These are phyloP conservation scores for Zaprionus gabonicus DNA, from an alignment of 1,140 invertebrate genomes.

Conservation along the genomic window DNA sequence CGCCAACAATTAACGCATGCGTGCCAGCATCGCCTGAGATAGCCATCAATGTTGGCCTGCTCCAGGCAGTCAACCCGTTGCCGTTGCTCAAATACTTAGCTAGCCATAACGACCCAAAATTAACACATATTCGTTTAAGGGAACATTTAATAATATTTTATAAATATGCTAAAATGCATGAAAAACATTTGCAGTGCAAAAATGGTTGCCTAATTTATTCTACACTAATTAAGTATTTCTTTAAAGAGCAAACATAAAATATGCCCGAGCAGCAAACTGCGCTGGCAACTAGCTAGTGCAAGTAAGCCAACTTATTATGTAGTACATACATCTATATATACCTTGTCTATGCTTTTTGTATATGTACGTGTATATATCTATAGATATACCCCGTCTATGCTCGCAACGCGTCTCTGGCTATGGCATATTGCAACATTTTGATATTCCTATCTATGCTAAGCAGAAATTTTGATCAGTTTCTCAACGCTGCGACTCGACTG, in stretches of 20 bases:
- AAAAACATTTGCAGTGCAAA: background rate
- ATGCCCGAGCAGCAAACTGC: background rate
- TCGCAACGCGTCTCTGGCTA: constrained; percentile 1
- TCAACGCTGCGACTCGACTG: constrained; percentile 20
- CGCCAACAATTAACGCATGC: constrained; percentile 79
- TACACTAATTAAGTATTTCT: background rate
- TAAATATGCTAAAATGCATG: background rate
- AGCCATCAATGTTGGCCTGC: constrained; percentile 50
- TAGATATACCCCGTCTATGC: background rate
- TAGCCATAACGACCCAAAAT: background rate
- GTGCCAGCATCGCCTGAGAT: constrained; percentile 60
- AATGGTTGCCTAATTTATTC: background rate
- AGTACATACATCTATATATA: too few relatives aligned
- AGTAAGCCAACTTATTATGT: background rate
- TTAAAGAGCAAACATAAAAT: background rate
- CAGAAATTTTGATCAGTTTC: constrained; percentile 50
- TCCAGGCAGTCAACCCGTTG: background rate
- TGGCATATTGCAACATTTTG: constrained; percentile 32
- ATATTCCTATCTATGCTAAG: constrained; percentile 48
- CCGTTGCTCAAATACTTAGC: constrained; percentile 15
- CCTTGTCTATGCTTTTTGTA: too few relatives aligned
- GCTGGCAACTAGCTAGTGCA: background rate
- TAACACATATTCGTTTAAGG: background rate
- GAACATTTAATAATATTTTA: background rate
- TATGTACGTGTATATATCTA: background rate